These are phyloP conservation scores for Jordanella pulchra DNA, from an alignment of 2,797 vertebrate genomes.

Conservation along the genomic window DNA sequence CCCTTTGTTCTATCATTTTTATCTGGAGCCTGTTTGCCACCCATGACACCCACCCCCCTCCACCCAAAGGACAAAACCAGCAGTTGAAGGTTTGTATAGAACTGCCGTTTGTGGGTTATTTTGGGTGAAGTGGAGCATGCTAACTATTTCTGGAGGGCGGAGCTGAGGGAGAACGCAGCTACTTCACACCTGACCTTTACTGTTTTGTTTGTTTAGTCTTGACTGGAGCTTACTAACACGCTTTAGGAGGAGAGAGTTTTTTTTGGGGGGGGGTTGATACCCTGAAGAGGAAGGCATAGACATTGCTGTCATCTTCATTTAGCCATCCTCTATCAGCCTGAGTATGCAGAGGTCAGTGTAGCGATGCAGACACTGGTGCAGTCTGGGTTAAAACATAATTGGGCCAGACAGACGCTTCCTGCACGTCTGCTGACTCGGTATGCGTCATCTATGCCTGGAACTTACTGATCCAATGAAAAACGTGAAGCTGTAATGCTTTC, in stretches of 20 bases:
- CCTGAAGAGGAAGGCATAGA: conserved; percentile 58
- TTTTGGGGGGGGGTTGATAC: conserved; percentile 17
- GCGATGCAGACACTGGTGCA: conserved; percentile 34
- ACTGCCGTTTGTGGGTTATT: conserved; percentile 35
- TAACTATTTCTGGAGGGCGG: conserved; percentile 55
- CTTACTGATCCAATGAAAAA: conserved; percentile 29
- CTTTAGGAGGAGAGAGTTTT: conserved; percentile 1
- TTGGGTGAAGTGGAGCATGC: conserved; percentile 58
- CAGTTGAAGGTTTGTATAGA: conserved; percentile 41
- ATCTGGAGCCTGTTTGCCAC: conserved; percentile 49
- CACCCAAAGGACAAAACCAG: conserved; percentile 9
- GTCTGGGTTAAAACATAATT: conserved; percentile 36
- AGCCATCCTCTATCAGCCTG: conserved; percentile 51
- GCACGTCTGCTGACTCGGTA: conserved; percentile 35
- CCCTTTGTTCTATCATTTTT: conserved; percentile 59
- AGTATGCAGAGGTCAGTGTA: conserved; percentile 64
- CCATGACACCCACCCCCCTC: conserved; percentile 31
- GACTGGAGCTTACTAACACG: conserved; percentile 54
- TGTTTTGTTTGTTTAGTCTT: conserved; percentile 20
- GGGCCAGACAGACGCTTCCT: conserved; percentile 33
- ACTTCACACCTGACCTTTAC: conserved; percentile 68
- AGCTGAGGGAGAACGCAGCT: conserved; percentile 34
- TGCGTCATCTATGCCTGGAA: conserved; percentile 17
- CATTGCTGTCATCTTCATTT: conserved; percentile 76
- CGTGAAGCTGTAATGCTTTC: conserved; percentile 24